These are phyloP conservation scores for Hydrotaea diabolus DNA, from an alignment of 2,888 invertebrate genomes.

Conservation along the genomic window DNA sequence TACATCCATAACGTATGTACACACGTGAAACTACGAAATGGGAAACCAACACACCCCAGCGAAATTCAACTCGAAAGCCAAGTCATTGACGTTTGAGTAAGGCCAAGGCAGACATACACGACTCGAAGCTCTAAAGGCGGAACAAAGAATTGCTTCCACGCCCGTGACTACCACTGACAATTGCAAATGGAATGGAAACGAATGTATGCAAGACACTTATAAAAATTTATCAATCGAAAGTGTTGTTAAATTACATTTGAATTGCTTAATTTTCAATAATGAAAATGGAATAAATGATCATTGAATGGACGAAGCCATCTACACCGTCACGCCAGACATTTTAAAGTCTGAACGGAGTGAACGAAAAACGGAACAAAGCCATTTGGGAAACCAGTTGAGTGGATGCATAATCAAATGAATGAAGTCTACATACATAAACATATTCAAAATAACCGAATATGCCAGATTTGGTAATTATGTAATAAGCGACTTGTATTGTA, in stretches of 20 bases:
- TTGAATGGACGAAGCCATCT: neutral
- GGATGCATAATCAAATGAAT: constrained; percentile 8
- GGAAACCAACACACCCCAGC: constrained; percentile 1
- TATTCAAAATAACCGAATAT: neutral
- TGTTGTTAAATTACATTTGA: constrained; percentile 80
- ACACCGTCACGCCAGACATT: neutral
- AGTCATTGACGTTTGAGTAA: neutral
- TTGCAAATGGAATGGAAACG: constrained; percentile 42
- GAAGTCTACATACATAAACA: neutral
- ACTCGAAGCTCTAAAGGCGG: constrained; percentile 8
- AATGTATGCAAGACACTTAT: constrained; percentile 67
- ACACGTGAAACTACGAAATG: neutral
- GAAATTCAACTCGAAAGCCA: constrained; percentile 1
- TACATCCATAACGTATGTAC: no score
- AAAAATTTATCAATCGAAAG: constrained; percentile 79
- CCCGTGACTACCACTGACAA: constrained; percentile 17
- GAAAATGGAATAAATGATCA: constrained; percentile 33
- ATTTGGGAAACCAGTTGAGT: constrained; percentile 1
- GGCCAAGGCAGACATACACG: constrained; percentile 6
- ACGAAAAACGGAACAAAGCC: neutral
- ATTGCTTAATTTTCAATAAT: constrained; percentile 78
- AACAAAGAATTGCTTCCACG: constrained; percentile 38
- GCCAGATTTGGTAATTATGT: neutral
- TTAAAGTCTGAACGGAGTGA: constrained; percentile 14
- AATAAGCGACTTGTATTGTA: neutral